Evolutionary conservation across 2,888 invertebrate species (phyloP).

Genomic region (Volucella zonaria): DNA sequence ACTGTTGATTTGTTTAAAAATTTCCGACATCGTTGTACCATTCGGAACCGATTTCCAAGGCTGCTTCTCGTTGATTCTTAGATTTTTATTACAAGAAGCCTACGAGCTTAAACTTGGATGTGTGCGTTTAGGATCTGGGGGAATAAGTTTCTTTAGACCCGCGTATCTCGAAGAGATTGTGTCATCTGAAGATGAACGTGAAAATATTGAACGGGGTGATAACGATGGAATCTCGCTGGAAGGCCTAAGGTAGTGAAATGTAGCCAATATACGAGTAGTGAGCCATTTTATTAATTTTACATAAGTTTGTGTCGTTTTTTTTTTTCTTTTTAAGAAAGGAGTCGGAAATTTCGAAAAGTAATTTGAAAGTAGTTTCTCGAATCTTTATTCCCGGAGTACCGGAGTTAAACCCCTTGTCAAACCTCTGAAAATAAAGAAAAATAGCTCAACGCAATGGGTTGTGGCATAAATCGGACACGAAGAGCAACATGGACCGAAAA

Average conservation of each 20-base stretch:
- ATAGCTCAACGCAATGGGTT: too few relatives aligned
- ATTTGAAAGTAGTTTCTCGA: too few relatives aligned
- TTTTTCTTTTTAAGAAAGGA: too few relatives aligned
- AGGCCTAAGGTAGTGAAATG: background rate
- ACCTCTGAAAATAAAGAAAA: too few relatives aligned
- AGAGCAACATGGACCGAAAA: too few relatives aligned
- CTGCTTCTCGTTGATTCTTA: conserved; percentile 13
- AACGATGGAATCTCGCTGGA: conserved; percentile 24
- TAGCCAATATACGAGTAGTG: too few relatives aligned
- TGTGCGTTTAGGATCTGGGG: conserved; percentile 1
- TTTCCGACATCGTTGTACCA: conserved; percentile 20
- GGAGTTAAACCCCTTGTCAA: too few relatives aligned
- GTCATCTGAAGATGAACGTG: conserved; percentile 20
- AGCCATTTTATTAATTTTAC: too few relatives aligned
- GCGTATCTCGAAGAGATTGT: background rate
- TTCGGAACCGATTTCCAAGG: conserved; percentile 20
- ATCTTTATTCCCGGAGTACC: too few relatives aligned
- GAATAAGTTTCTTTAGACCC: background rate
- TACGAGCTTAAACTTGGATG: conserved; percentile 23
- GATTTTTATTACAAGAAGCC: background rate
- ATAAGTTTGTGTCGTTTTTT: too few relatives aligned
- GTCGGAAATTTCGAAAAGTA: too few relatives aligned
- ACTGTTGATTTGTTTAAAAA: conserved; percentile 21
- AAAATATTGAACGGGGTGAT: background rate
- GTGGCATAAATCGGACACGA: too few relatives aligned